These are phyloP conservation scores for Perdita meconis DNA, from an alignment of 2,888 invertebrate species.

Conservation along the genomic window DNA sequence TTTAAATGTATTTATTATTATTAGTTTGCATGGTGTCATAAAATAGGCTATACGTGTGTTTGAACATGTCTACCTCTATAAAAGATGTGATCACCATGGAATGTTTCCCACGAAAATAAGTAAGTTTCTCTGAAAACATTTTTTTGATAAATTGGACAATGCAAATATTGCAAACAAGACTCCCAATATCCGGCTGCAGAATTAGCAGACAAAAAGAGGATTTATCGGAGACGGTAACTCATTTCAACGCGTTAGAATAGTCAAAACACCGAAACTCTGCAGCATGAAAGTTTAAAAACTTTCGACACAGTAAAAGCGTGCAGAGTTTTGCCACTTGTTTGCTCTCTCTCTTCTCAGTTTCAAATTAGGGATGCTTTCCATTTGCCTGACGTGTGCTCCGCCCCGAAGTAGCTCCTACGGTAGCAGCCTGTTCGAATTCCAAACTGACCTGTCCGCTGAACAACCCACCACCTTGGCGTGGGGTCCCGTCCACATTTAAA, in stretches of 20 bases:
- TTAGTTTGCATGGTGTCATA: too few species aligned
- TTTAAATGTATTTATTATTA: too few species aligned
- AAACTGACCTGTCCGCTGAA: conserved; percentile 74
- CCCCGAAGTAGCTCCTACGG: conserved; percentile 81
- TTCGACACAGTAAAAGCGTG: conserved; percentile 23
- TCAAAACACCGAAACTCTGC: background rate
- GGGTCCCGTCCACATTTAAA: conserved; percentile 55
- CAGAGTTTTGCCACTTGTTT: conserved; percentile 78
- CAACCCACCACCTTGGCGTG: conserved; percentile 60
- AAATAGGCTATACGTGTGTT: too few species aligned
- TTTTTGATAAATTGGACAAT: too few species aligned
- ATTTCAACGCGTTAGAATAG: background rate
- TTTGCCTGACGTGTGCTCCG: conserved; percentile 82
- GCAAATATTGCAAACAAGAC: too few species aligned
- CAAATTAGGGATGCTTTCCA: conserved; percentile 84
- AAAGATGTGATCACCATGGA: too few species aligned
- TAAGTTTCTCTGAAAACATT: too few species aligned
- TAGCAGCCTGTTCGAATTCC: conserved; percentile 76
- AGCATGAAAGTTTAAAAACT: conserved; percentile 28
- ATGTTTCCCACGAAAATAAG: too few species aligned
- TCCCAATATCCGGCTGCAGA: too few species aligned
- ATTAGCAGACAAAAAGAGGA: too few species aligned
- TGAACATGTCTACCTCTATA: too few species aligned
- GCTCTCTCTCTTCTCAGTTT: conserved; percentile 82
- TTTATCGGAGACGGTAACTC: too few species aligned